These are phyloP conservation scores for Drosophila cognata DNA, from an alignment of 2,888 invertebrate genomes.

Conservation along the genomic window DNA sequence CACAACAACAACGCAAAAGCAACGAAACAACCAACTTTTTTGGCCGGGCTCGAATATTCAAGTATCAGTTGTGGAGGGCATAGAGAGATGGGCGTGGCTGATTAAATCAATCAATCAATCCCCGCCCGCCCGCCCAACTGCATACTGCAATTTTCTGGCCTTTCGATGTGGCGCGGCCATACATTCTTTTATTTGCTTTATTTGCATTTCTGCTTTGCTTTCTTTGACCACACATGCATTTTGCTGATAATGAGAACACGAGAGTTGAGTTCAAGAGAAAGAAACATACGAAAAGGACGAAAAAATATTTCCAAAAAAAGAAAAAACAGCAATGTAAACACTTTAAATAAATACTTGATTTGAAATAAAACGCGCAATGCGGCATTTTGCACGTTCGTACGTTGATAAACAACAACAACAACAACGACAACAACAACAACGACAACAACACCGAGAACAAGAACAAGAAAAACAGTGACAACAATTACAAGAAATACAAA, in stretches of 20 bases:
- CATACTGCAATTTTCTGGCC: constrained; percentile 20
- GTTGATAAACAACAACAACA: constrained; percentile 44
- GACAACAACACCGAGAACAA: constrained; percentile 23
- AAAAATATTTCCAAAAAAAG: constrained; percentile 7
- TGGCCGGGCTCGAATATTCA: constrained; percentile 15
- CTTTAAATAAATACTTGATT: constrained; percentile 44
- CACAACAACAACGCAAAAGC: constrained; percentile 36
- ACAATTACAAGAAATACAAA: constrained; percentile 28
- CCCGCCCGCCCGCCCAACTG: background rate
- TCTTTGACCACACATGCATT: constrained; percentile 55
- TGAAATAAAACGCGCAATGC: constrained; percentile 65
- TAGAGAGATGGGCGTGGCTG: background rate
- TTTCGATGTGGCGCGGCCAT: constrained; percentile 47
- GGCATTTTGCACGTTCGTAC: constrained; percentile 68
- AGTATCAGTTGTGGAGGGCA: background rate
- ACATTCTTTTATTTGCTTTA: constrained; percentile 79
- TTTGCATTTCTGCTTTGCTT: constrained; percentile 73
- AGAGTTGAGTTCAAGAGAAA: constrained; percentile 10
- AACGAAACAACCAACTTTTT: constrained; percentile 37
- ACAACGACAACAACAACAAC: constrained; percentile 30
- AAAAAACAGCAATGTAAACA: constrained; percentile 22
- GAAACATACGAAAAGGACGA: constrained; percentile 18
- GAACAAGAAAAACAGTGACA: constrained; percentile 25
- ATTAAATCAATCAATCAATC: background rate
- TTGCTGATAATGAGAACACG: constrained; percentile 51